Percentiles rank a stretch among this genome's conserved stretches.
phyloP scores from a whole-genome alignment of 2,888 invertebrate genomes.

The Erpobdella octoculata region DNA sequence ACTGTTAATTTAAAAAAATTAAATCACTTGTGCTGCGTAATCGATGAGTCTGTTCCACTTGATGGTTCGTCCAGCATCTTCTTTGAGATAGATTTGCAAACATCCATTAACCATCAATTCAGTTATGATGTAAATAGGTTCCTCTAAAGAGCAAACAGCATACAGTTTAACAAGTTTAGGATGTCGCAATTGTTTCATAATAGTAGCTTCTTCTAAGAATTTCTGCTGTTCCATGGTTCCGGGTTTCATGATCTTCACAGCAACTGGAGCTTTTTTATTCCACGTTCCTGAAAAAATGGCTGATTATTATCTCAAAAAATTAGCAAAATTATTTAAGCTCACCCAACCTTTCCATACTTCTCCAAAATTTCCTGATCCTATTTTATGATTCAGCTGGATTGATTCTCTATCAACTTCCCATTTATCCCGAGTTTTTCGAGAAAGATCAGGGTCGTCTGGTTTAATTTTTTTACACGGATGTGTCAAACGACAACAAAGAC shows the following conservation, averaged over 20 bases:
- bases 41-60: conserved; percentile 87
- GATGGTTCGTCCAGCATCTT: conserved; percentile 70
- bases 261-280: conserved; percentile 84
- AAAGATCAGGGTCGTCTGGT: conserved; percentile 92
- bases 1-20: not conserved
- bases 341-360: conserved; percentile 68
- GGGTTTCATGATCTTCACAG: conserved; percentile 87
- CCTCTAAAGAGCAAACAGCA: conserved; percentile 84
- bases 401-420: conserved; percentile 90
- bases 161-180: conserved; percentile 83
- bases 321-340: not conserved
- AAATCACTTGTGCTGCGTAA: conserved; percentile 73
- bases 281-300: conserved; percentile 30
- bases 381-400: conserved; percentile 73
- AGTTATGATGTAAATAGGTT: conserved; percentile 82
- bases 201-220: conserved; percentile 91
- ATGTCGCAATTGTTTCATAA: conserved; percentile 97
- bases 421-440: conserved; percentile 82
- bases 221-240: conserved; percentile 95
- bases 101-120: conserved; percentile 95
- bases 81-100: conserved; percentile 79
- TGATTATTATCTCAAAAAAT: not conserved
- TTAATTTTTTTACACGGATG: conserved; percentile 80
- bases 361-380: conserved; percentile 93
- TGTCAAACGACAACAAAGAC: conserved; percentile 84